Evolutionary conservation across 2,113 vertebrate genomes (phyloP).

Genomic region (Phyllostomus hastatus): DNA sequence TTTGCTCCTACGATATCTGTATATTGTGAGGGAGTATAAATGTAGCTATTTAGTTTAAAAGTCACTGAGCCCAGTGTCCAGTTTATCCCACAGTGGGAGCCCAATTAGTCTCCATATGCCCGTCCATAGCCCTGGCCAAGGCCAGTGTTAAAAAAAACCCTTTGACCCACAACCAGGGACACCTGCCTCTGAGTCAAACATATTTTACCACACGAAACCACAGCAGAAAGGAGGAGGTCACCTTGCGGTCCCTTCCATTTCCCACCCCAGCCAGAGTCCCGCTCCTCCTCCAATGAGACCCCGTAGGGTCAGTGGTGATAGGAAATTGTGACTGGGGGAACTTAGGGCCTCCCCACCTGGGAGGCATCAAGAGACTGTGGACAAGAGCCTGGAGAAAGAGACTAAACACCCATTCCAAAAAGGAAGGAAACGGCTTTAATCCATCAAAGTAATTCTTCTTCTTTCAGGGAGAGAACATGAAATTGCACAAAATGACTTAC

Average conservation of each 20-base stretch:
- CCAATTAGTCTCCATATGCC: not conserved
- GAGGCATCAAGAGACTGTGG: conserved; percentile 59
- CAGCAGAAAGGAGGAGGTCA: conserved; percentile 20
- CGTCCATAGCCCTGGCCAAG: not conserved
- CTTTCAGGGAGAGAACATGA: conserved; percentile 71
- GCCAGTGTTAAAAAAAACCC: conserved; percentile 11
- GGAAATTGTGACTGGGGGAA: conserved; percentile 78
- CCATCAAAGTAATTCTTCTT: conserved; percentile 65
- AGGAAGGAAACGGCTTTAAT: conserved; percentile 75
- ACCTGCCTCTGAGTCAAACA: not conserved
- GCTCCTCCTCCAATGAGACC: conserved; percentile 75
- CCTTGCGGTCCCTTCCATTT: conserved; percentile 38
- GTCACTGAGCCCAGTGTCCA: not conserved
- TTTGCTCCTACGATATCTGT: not conserved
- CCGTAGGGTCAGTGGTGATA: conserved; percentile 64
- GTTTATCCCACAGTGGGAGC: not conserved
- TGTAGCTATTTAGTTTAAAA: not conserved
- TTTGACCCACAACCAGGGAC: conserved; percentile 4
- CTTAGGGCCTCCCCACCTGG: conserved; percentile 76
- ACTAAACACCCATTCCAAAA: conserved; percentile 63
- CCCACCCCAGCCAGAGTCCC: conserved; percentile 47
- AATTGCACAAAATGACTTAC: conserved; percentile 74
- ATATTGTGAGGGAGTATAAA: not conserved
- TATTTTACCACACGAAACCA: conserved; percentile 22
- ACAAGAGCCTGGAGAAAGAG: conserved; percentile 47